These are phyloP conservation scores for Amblyjoppa fuscipennis DNA, from an alignment of 2,888 invertebrate species.

Conservation along the genomic window DNA sequence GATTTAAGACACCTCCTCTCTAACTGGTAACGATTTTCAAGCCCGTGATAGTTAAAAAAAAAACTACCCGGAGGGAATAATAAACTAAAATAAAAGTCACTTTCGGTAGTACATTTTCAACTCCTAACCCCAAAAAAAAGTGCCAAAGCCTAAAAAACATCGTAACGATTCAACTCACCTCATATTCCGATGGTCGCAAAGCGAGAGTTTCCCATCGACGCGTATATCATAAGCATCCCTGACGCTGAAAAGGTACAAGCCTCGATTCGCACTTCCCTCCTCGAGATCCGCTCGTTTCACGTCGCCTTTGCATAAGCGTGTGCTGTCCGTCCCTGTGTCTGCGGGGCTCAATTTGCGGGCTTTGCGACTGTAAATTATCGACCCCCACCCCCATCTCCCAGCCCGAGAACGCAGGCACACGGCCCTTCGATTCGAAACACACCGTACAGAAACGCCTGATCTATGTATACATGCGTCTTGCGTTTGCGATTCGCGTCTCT, in stretches of 20 bases:
- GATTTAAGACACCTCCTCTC: too few species aligned
- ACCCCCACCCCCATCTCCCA: slow-evolving; percentile 43
- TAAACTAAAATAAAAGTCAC: neutral
- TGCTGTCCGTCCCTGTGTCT: slow-evolving; percentile 33
- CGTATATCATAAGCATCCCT: neutral
- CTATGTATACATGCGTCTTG: slow-evolving; percentile 6
- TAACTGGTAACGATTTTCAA: neutral
- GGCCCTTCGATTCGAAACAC: slow-evolving; percentile 14
- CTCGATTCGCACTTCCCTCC: neutral
- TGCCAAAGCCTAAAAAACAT: slow-evolving; percentile 8
- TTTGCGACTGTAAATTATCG: slow-evolving; percentile 74
- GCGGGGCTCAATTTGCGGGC: slow-evolving; percentile 69
- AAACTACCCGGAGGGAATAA: neutral
- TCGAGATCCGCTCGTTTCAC: slow-evolving; percentile 61
- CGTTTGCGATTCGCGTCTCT: slow-evolving; percentile 11
- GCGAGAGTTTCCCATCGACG: neutral
- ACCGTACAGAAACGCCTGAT: neutral
- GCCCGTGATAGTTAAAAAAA: neutral
- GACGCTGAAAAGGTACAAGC: neutral
- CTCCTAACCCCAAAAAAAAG: neutral
- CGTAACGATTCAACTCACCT: slow-evolving; percentile 11
- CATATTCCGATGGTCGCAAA: neutral
- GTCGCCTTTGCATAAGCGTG: slow-evolving; percentile 70
- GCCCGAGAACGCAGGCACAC: slow-evolving; percentile 31
- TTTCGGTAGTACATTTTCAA: neutral